Evolutionary conservation across 2,113 vertebrate species (phyloP).

Genomic region (Scophthalmus maximus): DNA sequence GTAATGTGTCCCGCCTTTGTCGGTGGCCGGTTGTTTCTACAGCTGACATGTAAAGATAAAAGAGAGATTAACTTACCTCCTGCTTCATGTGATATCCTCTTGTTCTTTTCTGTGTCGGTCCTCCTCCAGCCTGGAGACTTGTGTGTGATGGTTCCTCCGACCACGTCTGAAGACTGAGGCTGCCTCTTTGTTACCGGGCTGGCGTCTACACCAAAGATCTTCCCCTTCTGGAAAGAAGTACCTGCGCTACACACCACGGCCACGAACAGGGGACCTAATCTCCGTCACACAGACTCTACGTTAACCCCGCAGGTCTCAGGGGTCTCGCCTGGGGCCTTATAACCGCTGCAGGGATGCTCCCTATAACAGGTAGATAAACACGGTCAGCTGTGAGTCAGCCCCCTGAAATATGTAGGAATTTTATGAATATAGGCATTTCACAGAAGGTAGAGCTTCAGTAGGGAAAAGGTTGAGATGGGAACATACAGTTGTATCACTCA

Average conservation of each 20-base stretch:
- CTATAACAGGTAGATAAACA: not conserved
- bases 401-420: not conserved
- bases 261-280: conserved; percentile 44
- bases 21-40: no score
- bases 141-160: conserved; percentile 92
- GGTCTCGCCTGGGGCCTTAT: not conserved
- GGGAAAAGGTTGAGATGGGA: no score
- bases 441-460: not conserved
- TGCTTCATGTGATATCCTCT: not conserved
- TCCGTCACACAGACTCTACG: not conserved
- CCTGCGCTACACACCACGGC: conserved; percentile 91
- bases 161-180: conserved; percentile 89
- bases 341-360: no score
- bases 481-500: no score
- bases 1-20: conserved; percentile 65
- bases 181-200: conserved; percentile 85
- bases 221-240: conserved; percentile 93
- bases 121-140: conserved; percentile 86
- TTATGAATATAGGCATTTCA: not conserved
- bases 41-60: conserved; percentile 5
- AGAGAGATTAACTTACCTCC: not conserved
- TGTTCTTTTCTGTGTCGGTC: no score
- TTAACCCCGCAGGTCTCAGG: not conserved
- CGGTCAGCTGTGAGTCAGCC: conserved; percentile 8
- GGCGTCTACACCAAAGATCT: conserved; percentile 92